Evolutionary conservation across 2,113 vertebrate species (phyloP), one percentile per base, ranked within the genome.

Genomic region (Colius striatus): DNA sequence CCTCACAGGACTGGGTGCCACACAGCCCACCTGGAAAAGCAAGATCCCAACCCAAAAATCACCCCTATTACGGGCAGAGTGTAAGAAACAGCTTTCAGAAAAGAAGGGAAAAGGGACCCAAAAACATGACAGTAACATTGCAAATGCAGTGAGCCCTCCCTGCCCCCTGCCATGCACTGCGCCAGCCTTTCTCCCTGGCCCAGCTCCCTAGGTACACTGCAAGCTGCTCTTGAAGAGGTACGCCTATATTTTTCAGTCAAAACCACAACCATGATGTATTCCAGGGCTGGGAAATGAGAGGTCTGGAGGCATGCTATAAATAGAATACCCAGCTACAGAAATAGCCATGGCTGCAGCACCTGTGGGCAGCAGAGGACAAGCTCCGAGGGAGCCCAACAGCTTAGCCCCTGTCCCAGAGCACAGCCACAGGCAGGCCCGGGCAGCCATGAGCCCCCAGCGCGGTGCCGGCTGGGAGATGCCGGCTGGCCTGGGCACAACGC

Each of bases 101-200:
- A 38, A 63, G 4, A 66, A 34, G 36, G 9, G 23, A 5, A 51
- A 48, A 68, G 13, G 9, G 11, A 26, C n/a, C 16, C 6, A 9
- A 50, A 80, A 36, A 16, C 11, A 23, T 17, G 10, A 50, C 27
- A 51, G n/a, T 27, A 54, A 71, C 74, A 47, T 6, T 22, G 32
- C 9, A 38, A 17, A n/a, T 3, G 5, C 2, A 32, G 47, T 3
- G 17, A 71, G 20, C 16, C 17, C 22, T 23, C 0, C 0, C 27
- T 47, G 38, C 6, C 34, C 8, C 30, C 47, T 23, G 61, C 34
- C 50, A 12, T 0, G 0, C 18, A 38, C 57, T 25, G 7, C 41
- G 38, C 7, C 48, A 38, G 50, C 48, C 48, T 57, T 60, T 47
- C 36, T 79, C 47, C 67, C 67, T 19, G 13, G 76, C 36, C 45